Conservation (phyloP, 2,797 vertebrate genomes). For the Enteromius radiatus region DNA sequence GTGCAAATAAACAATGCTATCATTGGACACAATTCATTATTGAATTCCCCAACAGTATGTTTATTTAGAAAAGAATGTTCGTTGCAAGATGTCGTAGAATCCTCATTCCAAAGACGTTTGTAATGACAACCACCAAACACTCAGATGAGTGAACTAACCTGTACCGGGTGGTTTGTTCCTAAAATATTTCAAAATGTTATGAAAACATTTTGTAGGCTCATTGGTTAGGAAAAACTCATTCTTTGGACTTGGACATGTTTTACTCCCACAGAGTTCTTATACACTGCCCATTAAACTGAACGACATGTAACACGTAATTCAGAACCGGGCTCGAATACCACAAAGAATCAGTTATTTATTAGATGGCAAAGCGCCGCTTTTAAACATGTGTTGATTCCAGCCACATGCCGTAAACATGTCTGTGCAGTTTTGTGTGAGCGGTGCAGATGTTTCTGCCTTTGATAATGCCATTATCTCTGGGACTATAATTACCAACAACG, state of each 20-base stretch:
- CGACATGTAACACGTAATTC: conserved; percentile 4
- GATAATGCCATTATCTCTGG: conserved; percentile 59
- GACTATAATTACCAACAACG: conserved; percentile 59
- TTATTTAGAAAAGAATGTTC: conserved; percentile 29
- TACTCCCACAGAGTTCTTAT: conserved; percentile 24
- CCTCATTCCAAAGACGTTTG: conserved; percentile 33
- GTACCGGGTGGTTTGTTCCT: conserved; percentile 14
- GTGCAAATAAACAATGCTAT: conserved; percentile 28
- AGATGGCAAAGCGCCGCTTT: conserved; percentile 9
- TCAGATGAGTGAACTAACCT: conserved; percentile 38
- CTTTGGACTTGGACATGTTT: conserved; percentile 6
- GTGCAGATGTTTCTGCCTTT: conserved; percentile 61
- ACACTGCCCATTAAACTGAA: conserved; percentile 19
- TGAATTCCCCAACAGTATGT: conserved; percentile 1
- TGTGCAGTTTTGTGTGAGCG: conserved; percentile 43
- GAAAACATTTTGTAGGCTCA: conserved; percentile 20
- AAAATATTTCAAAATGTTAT: conserved; percentile 36
- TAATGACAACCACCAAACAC: conserved; percentile 40
- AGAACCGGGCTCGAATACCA: conserved; percentile 13
- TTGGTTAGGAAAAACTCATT: neutral
- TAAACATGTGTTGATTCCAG: conserved; percentile 45
- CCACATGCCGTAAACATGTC: conserved; percentile 51
- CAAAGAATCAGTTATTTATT: conserved; percentile 39
- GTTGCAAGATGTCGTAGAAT: conserved; percentile 27
- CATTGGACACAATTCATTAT: conserved; percentile 27